Evolutionary conservation across 2,113 vertebrate species (phyloP), one percentile per base, ranked within the genome.

Genomic region (Chloroceryle aenea): DNA sequence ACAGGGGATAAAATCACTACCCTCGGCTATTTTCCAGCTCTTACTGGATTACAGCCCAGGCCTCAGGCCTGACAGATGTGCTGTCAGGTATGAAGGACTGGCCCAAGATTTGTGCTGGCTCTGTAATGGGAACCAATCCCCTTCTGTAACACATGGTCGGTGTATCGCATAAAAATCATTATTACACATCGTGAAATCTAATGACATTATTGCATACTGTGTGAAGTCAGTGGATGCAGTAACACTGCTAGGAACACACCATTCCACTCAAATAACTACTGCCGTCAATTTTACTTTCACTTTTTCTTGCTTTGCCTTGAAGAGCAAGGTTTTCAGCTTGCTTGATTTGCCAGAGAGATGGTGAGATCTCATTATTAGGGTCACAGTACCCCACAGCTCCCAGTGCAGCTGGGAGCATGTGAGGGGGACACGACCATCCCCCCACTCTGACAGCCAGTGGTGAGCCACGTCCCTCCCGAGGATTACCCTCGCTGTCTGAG

Each of bases 151-250:
- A 45, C 7, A 1, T 48, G 55, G 74, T 76, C 14, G 14, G 36
- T 87, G 67, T 4, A 0, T 82, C 82, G 71, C 55, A 56, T 91
- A 89, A 82, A 94, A 93, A 82, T 73, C 52, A 85, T 85, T 89
- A 95, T 87, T 90, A 75, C 34, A 91, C 34, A 19, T 82, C 79
- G 81, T 94, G 93, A 93, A 91, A 82, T 87, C 80, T 96, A 94
- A 95, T 96, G 87, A 89, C 19, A 12, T 94, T 95, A 95, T 94
- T 94, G 72, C 87, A 92, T 32, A 50, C 69, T 53, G 38, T 74
- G 68, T 93, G 90, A 94, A 94, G 66, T 73, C 55, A 79, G 63
- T 75, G 43, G 48, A 56, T 94, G 61, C 74, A 94, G 42, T 87
- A 90, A 82, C 64, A 53, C 40, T 77, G 19, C 64, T 89, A 56